Base-by-base conservation (phyloP, 2,888 invertebrate genomes). In the Pachycephus smyrnensis region DNA sequence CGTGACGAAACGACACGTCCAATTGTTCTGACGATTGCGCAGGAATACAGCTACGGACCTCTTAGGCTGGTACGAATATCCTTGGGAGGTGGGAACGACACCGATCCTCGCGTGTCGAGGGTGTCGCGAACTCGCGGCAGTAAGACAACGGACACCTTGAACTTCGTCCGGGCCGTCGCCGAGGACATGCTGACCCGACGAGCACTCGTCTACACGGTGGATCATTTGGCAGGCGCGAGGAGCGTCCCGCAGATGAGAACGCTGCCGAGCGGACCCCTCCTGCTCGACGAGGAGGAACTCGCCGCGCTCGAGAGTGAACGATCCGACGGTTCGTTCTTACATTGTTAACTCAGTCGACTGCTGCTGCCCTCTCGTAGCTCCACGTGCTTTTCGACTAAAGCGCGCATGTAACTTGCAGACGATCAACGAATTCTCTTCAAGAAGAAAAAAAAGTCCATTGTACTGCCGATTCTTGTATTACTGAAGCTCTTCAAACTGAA, bases 401-500 rank as follows among this genome's bases (percentile, higher is more conserved):
- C 40, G 40, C 15, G 40, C 12, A 40, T 15, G 15, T 6, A 40
- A 40, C 15, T 40, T 40, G 6, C 40, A 40, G 40, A 40, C 40
- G 76, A 73, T 68, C 40, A 75, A 83, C 81, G 86, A 68, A 76
- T 85, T 35, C 83, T 86, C 84, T 94, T 96, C 77, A 95, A 95
- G 89, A 95, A 96, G 92, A 92, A 97, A 86, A 97, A 97, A 93
- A 97, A 97, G 90, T 93, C 96, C 71, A 94, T 97, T 89, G 96
- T 97, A 84, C 80, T 92, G 31, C 91, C 92, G 12, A 69, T 91
- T 75, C 85, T 91, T 4, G 90, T 91, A 73, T 81, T 92, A 23
- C 77, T 92, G 78, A 90, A 92, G 75, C 84, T 92, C 36, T 37
- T 92, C n/a, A 92, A 92, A 81, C 75, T 92, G 74, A 95, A 95